phyloP scores from a whole-genome alignment of 2,797 vertebrate species.

The Poecilia wingei region DNA sequence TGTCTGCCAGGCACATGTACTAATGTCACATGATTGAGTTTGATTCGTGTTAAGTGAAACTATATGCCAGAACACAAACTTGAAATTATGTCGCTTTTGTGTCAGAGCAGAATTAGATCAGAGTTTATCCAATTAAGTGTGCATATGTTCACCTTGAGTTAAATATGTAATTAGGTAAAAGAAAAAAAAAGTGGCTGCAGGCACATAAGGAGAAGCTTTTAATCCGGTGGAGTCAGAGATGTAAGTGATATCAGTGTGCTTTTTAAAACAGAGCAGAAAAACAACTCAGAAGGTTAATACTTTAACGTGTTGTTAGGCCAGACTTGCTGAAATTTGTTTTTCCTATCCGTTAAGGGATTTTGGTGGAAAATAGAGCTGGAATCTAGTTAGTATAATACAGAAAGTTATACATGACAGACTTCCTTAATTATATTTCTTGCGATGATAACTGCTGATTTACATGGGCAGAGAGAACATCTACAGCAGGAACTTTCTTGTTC shows the following conservation, averaged over 20 bases:
- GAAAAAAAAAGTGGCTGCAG: neutral
- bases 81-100: neutral
- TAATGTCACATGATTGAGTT: neutral
- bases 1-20: neutral
- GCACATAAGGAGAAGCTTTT: slow-evolving; percentile 9
- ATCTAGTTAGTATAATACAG: neutral
- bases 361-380: neutral
- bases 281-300: neutral
- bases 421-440: neutral
- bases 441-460: neutral
- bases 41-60: slow-evolving; percentile 2
- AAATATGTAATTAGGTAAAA: slow-evolving; percentile 3
- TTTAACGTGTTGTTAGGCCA: neutral
- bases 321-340: neutral
- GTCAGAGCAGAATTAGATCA: slow-evolving; percentile 1
- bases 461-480: neutral
- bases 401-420: neutral
- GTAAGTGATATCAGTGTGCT: neutral
- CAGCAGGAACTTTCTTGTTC: neutral
- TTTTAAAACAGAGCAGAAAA: neutral
- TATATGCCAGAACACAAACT: neutral
- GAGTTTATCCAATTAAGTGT: slow-evolving; percentile 1
- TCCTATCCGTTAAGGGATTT: neutral
- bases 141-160: slow-evolving; percentile 1
- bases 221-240: neutral